phyloP scores from a whole-genome alignment of 2,113 vertebrate genomes.

The Mus spicilegus region DNA sequence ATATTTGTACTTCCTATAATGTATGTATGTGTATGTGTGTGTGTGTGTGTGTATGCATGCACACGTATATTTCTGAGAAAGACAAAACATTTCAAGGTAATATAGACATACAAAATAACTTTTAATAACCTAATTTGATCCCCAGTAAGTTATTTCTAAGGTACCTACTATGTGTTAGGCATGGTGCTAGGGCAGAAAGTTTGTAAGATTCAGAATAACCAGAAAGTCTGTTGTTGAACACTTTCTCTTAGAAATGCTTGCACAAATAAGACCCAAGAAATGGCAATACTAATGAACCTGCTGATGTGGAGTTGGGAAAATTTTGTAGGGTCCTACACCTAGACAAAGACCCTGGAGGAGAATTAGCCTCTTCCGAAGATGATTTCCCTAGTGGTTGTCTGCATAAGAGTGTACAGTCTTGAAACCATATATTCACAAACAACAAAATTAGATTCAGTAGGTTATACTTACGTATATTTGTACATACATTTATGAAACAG shows the following conservation, averaged over 20 bases:
- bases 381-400: not conserved
- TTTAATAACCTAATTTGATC: not conserved
- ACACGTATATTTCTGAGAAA: not conserved
- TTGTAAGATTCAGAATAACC: not conserved
- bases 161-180: not conserved
- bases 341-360: not conserved
- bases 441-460: not conserved
- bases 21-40: not conserved
- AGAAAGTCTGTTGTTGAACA: not conserved
- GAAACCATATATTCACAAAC: not conserved
- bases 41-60: not conserved
- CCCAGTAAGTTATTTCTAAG: not conserved
- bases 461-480: not conserved
- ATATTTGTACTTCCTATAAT: not conserved
- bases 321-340: not conserved
- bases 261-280: not conserved
- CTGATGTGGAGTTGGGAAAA: not conserved
- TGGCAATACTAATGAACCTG: no score
- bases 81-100: not conserved
- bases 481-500: not conserved
- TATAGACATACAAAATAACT: not conserved
- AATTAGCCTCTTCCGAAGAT: not conserved
- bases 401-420: not conserved
- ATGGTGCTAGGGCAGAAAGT: constrained; percentile 17
- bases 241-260: not conserved